Percentiles rank a stretch among this genome's conserved stretches.
Evolutionary conservation across 2,797 vertebrate species (phyloP).

Genomic region (Spinus olivaceus): DNA sequence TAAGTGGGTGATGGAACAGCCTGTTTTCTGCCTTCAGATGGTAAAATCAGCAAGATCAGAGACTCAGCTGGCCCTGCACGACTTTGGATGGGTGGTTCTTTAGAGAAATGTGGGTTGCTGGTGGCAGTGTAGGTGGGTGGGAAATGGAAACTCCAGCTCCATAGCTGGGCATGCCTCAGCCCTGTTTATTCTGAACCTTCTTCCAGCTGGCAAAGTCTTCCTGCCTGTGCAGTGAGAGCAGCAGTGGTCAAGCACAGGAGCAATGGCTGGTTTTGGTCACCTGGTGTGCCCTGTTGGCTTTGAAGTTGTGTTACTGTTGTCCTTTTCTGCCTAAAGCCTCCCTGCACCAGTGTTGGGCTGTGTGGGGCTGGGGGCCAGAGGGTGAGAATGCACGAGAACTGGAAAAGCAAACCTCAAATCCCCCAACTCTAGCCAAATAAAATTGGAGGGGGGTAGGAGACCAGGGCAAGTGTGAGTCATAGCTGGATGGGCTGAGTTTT

Average conservation of each 20-base stretch:
- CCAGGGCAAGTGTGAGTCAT: neutral
- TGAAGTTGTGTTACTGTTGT: neutral
- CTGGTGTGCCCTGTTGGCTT: neutral
- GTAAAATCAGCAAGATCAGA: neutral
- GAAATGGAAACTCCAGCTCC: neutral
- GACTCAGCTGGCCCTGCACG: neutral
- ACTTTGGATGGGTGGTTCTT: neutral
- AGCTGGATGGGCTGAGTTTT: neutral
- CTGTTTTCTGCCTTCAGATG: neutral
- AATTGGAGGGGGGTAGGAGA: neutral
- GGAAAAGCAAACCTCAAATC: neutral
- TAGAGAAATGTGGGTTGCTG: neutral
- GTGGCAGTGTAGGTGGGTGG: accelerated
- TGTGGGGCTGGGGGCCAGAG: neutral
- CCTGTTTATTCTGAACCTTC: neutral
- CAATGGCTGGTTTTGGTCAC: neutral
- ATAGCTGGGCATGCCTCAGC: neutral
- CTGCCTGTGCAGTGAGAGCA: neutral
- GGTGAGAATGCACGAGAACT: neutral
- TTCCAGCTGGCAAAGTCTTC: neutral
- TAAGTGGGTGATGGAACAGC: neutral
- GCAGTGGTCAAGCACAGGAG: neutral
- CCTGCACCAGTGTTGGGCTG: accelerated
- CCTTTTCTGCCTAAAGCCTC: neutral
- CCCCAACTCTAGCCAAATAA: neutral